These are phyloP conservation scores for Dysmachus trigonus DNA, from an alignment of 2,888 invertebrate genomes.

Conservation along the genomic window DNA sequence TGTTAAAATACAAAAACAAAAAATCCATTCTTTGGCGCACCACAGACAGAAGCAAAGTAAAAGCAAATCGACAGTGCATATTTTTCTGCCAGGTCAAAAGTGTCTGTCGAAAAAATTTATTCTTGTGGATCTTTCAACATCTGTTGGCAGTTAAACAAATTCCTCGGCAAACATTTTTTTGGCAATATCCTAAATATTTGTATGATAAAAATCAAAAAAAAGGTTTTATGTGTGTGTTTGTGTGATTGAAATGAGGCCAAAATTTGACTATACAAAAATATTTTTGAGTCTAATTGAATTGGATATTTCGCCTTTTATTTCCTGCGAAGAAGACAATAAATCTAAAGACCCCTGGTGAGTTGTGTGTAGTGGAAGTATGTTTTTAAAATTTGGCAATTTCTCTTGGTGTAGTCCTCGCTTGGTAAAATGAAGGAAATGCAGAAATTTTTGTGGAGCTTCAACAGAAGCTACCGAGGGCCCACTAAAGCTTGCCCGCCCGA, in stretches of 20 bases:
- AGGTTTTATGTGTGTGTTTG: background rate
- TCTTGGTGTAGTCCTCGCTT: background rate
- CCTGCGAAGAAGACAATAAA: background rate
- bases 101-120: background rate
- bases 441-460: background rate
- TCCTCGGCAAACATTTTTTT: background rate
- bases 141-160: background rate
- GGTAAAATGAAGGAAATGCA: background rate
- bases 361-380: background rate
- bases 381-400: slow-evolving; percentile 16
- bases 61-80: background rate
- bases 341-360: background rate
- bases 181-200: background rate
- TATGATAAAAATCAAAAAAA: background rate
- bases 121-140: background rate
- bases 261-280: background rate
- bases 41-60: background rate
- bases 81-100: background rate
- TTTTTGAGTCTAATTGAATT: slow-evolving; percentile 8
- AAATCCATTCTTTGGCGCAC: background rate
- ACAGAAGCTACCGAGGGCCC: background rate
- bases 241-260: background rate
- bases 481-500: background rate
- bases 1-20: background rate
- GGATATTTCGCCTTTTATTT: background rate